Conservation (phyloP, 1,140 invertebrate species). For the Drosophila serrata region DNA sequence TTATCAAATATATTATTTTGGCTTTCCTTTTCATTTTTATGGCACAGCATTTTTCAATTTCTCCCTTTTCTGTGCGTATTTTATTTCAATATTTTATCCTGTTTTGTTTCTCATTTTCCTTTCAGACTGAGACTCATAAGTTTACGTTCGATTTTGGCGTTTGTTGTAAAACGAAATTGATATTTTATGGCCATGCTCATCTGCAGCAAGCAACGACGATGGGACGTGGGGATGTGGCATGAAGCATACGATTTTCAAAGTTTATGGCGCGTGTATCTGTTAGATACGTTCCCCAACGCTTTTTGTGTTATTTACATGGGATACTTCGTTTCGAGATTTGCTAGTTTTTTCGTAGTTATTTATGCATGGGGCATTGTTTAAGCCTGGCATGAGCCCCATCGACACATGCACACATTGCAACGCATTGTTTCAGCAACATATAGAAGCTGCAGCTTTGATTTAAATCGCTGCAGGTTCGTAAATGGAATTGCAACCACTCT, state of each 20-base stretch:
- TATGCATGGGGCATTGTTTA: slow-evolving; percentile 79
- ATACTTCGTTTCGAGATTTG: slow-evolving; percentile 44
- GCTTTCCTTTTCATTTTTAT: slow-evolving; percentile 73
- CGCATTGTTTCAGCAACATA: slow-evolving; percentile 57
- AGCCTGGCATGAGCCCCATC: slow-evolving; percentile 35
- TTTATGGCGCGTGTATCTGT: slow-evolving; percentile 80
- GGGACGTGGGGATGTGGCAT: slow-evolving; percentile 14
- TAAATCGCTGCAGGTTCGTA: slow-evolving; percentile 47
- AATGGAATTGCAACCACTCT: slow-evolving; percentile 38
- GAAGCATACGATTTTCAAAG: slow-evolving; percentile 77
- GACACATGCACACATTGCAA: slow-evolving; percentile 30
- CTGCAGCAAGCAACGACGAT: slow-evolving; percentile 41
- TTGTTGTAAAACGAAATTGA: slow-evolving; percentile 82
- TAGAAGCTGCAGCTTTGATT: slow-evolving; percentile 67
- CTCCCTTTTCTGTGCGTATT: slow-evolving; percentile 46
- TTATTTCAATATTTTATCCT: slow-evolving; percentile 72
- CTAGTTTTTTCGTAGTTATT: slow-evolving; percentile 66
- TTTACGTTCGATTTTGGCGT: slow-evolving; percentile 80
- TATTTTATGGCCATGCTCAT: slow-evolving; percentile 81
- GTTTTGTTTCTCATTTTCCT: slow-evolving; percentile 29
- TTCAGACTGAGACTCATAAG: slow-evolving; percentile 63
- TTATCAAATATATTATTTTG: slow-evolving; percentile 50
- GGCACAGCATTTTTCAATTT: slow-evolving; percentile 76
- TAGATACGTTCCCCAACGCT: slow-evolving; percentile 58
- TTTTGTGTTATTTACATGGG: slow-evolving; percentile 43